Evolutionary conservation across 2,888 invertebrate genomes (phyloP), one percentile per base, ranked within the genome.

Genomic region (Tiliacea citrago): DNA sequence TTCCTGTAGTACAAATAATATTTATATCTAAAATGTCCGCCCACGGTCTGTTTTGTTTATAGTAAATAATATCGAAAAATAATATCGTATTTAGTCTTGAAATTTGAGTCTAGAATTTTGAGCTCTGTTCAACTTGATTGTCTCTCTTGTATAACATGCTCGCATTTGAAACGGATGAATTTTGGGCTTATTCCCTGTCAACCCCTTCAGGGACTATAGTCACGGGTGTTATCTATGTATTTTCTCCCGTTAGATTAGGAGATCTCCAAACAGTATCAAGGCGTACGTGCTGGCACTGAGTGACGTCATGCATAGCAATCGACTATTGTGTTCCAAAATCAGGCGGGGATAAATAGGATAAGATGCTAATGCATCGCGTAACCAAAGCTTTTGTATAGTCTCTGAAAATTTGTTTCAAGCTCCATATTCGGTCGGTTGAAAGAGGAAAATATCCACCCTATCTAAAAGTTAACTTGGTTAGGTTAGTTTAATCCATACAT

Each of bases 251-350:
- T 69, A 57, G 66, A 77, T 83, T 69, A 77, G 73, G 47, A 71
- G 76, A 76, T 79, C 73, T 80, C 60, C 68, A 83, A 78, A 78
- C 83, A 76, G 76, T 68, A 76, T 76, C 76, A 71, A 65, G 9
- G 61, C 60, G 63, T 51, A 70, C 71, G 72, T 75, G 83, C 60
- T 65, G 55, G 51, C 42, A 67, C 63, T 76, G 73, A 63, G 79
- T 79, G 67, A 83, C 76, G 83, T 65, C 83, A 83, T 82, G 83
- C 82, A 82, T 83, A 83, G 76, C 80, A 82, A 82, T 80, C 67
- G 80, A 83, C 68, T 61, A 73, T 82, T 79, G 76, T 79, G 70
- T 76, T 62, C 63, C 53, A 71, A 76, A 58, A 75, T 72, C 67
- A 73, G n/a, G 21, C 7, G 29, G 29, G 29, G 13, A 47, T 81